Evolutionary conservation across 2,888 invertebrate genomes (phyloP).

Genomic region (Autographa pulchrina): DNA sequence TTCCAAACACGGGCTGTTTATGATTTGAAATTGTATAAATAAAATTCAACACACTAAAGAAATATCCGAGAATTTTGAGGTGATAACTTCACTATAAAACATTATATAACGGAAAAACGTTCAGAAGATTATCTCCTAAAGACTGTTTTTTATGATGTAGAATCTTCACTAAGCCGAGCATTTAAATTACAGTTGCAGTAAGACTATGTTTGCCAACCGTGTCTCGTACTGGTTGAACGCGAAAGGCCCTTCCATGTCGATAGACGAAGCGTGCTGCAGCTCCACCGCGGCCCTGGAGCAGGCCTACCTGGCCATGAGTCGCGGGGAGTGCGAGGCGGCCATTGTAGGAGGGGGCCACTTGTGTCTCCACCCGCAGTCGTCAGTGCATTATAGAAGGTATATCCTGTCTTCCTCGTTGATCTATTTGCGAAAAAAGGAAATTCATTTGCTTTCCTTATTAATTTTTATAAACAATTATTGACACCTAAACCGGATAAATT

Average conservation of each 20-base stretch:
- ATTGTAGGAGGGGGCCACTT: conserved; percentile 88
- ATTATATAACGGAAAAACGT: no score
- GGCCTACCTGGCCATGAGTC: conserved; percentile 65
- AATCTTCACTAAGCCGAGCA: neutral
- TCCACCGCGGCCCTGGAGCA: conserved; percentile 67
- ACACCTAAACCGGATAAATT: no score
- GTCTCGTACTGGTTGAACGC: conserved; percentile 74
- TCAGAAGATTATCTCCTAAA: neutral
- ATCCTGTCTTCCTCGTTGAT: no score
- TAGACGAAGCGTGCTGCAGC: conserved; percentile 70
- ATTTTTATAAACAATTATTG: no score
- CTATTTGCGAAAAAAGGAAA: no score
- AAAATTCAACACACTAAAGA: no score
- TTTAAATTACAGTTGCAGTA: neutral
- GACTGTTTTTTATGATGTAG: neutral
- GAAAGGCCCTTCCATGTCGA: conserved; percentile 70
- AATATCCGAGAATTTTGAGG: no score
- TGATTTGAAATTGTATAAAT: no score
- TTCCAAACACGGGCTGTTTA: no score
- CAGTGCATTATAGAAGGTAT: conserved; percentile 59
- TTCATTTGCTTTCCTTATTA: no score
- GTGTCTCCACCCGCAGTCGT: conserved; percentile 76
- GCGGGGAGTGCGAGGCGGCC: conserved; percentile 81
- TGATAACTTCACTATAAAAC: no score
- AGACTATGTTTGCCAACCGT: conserved; percentile 65